Conservation (phyloP, 2,797 vertebrate genomes). For the Apodemus agrarius region DNA sequence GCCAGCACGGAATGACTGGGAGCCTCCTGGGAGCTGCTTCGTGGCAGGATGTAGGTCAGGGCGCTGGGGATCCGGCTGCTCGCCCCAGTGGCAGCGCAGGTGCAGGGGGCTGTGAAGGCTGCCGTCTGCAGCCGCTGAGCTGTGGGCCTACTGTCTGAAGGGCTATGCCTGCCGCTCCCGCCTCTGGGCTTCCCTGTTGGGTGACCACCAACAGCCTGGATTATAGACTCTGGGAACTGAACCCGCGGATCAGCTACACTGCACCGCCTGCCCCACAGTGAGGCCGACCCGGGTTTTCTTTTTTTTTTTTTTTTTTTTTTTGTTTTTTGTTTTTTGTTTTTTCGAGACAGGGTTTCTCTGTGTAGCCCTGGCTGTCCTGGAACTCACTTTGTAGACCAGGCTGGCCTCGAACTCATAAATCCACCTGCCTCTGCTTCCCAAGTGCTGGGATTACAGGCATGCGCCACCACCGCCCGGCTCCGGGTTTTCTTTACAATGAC, state of each 20-base stretch:
- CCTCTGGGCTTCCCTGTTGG: neutral
- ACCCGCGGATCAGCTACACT: neutral
- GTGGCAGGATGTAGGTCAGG: conserved; percentile 69
- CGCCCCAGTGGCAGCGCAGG: conserved; percentile 4
- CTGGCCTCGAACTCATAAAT: too few species aligned
- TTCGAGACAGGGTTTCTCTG: too few species aligned
- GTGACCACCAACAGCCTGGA: neutral
- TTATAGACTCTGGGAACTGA: neutral
- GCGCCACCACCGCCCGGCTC: too few species aligned
- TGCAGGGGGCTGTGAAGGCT: conserved; percentile 54
- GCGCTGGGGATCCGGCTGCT: conserved; percentile 40
- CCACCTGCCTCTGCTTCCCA: too few species aligned
- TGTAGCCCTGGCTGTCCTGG: too few species aligned
- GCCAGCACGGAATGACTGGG: neutral
- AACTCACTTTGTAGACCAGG: too few species aligned
- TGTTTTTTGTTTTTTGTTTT: too few species aligned
- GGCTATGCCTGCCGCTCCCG: neutral
- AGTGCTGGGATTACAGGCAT: too few species aligned
- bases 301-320: too few species aligned
- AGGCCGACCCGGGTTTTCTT: neutral
- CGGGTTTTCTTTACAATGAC: conserved; percentile 24
- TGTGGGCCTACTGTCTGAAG: neutral
- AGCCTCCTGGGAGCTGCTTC: conserved; percentile 29
- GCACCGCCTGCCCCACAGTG: neutral
- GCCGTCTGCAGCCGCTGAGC: conserved; percentile 32